Evolutionary conservation across 35 echinoderm and acorn worm species (phyloP), one percentile per base, ranked within the genome.

Genomic region (Chiridota heheva): DNA sequence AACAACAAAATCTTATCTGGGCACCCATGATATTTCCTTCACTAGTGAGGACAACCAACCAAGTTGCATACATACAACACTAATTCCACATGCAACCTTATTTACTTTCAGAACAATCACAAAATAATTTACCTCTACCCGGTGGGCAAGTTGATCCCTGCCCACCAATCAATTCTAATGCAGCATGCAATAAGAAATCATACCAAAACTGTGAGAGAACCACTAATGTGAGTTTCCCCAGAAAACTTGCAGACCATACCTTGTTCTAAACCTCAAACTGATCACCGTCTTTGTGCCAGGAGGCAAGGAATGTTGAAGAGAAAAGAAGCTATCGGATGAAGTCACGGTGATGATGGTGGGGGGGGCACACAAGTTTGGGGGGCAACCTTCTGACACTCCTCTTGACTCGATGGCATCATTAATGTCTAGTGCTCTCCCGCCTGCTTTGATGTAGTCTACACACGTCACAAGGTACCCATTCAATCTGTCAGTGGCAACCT

Each of bases 381-480:
- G 94, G 48, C 95, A 98, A 5, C 84, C 89, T 63, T 92, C 76
- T 70, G 72, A 88, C 33, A 98, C 89, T 24, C 95, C 95, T 36
- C 82, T 69, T 6, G 80, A 70, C 27, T 85, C 82, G 34, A 70
- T 72, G 12, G 89, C 85, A 26, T 56, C n/a, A 77, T 71, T 49
- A 4, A 98, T 45, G 66, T 98, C 69, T 44, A 98, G 58, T 5
- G 83, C 77, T 18, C 78, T 98, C 16, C 25, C 20, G 31, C 51
- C 41, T 15, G 88, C 81, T 27, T 86, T 66, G 51, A 98, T 91
- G 78, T 98, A 98, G 69, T 87, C 51, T 15, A 92, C 80, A 53
- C 95, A 98, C 0, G 95, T 89, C 6, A 98, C 89, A 16, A 98
- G 89, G 69, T 98, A 98, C 6, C 95, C 95, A 66, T 98, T 88